Evolutionary conservation across 2,888 invertebrate species (phyloP), one percentile per base, ranked within the genome.

Genomic region (Acrobasis suavella): DNA sequence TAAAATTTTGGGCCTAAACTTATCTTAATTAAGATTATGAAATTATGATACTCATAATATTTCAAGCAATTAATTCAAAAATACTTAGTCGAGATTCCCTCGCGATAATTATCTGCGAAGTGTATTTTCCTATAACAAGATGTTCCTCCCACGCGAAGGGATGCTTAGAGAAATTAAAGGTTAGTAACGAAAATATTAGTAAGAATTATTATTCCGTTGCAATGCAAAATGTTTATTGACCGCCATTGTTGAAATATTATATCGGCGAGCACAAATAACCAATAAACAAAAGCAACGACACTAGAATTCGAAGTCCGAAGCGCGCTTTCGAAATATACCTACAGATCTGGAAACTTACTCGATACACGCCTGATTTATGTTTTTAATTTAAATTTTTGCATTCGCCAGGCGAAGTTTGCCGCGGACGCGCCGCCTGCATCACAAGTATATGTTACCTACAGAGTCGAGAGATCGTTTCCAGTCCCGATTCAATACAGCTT

Each of bases 321-420:
- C 81, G 78, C 79, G 80, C 82, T 86, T 82, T 86, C 82, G 85
- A 85, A 90, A 89, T 86, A 86, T 62, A 60, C 54, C 65, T 63
- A 66, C 82, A 87, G 85, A 87, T 89, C 87, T 85, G 86, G 81
- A 87, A 89, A 92, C 83, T 91, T 89, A 86, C 89, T 90, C 92
- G 90, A 92, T 91, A 91, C 86, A 85, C 85, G 87, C 74, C 90
- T 92, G 92, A 93, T 93, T 93, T 93, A 93, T 93, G 92, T 85
- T 92, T 92, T 93, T 93, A 93, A 93, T 93, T 93, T 92, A 93
- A 93, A 93, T 93, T 92, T 93, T 92, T 92, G 91, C 92, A 92
- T 92, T 91, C 91, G 86, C 87, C 82, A 72, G 86, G 86, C 90
- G 83, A 87, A 91, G 85, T 91, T 90, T 72, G 86, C 87, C 83